Percentiles rank a stretch among this genome's conserved stretches.
phyloP scores from a whole-genome alignment of 2,797 vertebrate genomes.

The Peromyscus aztecus region DNA sequence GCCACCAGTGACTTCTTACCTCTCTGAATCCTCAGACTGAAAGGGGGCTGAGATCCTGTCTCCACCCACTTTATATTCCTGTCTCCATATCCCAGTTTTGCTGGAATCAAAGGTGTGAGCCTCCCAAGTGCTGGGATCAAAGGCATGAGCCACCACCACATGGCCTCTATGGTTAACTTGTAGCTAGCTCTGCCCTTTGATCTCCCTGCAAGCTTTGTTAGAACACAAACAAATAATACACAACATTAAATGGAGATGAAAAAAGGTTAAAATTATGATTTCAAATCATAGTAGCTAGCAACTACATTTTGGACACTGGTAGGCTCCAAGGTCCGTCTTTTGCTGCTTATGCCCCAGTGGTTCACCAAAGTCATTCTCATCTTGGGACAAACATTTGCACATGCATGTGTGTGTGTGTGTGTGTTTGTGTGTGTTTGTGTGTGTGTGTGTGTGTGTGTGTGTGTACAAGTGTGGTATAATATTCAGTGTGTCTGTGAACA shows the following conservation, averaged over 20 bases:
- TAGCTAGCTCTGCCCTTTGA: too few species aligned
- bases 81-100: too few species aligned
- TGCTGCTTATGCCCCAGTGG: fast-evolving
- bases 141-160: too few species aligned
- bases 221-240: too few species aligned
- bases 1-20: too few species aligned
- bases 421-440: neutral
- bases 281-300: neutral
- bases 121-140: too few species aligned
- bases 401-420: neutral
- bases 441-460: neutral
- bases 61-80: too few species aligned
- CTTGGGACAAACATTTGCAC: neutral
- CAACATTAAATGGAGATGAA: neutral
- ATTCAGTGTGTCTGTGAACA: neutral
- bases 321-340: neutral
- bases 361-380: neutral
- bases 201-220: too few species aligned
- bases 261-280: neutral
- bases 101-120: too few species aligned
- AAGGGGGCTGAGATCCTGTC: too few species aligned
- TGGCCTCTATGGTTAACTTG: too few species aligned
- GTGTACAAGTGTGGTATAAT: neutral
- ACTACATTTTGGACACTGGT: neutral
- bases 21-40: too few species aligned